Conservation (phyloP, 2,888 invertebrate species). For the Pachycephus smyrnensis region DNA sequence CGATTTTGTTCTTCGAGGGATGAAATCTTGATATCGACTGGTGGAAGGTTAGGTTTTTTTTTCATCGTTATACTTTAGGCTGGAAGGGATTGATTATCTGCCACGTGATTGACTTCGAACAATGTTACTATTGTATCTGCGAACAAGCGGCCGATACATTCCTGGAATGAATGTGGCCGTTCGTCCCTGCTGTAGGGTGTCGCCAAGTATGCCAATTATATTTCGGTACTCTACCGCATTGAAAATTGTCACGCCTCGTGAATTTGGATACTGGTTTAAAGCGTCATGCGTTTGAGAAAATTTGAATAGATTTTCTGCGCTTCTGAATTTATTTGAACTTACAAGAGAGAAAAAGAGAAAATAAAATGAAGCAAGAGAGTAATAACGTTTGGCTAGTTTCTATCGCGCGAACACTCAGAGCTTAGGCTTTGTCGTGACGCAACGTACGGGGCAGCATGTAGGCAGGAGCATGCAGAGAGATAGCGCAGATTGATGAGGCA, state of each 20-base stretch:
- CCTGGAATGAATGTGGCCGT: background rate
- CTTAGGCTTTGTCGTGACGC: too few relatives aligned
- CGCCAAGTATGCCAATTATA: background rate
- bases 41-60: background rate
- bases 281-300: background rate
- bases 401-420: background rate
- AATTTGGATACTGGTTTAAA: background rate
- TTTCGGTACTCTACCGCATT: background rate
- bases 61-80: too few relatives aligned
- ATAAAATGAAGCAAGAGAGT: background rate
- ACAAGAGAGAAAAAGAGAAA: background rate
- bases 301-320: background rate
- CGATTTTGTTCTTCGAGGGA: background rate
- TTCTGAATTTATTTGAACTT: background rate
- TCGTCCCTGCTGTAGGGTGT: background rate
- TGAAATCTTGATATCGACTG: background rate
- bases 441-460: too few relatives aligned
- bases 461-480: slow-evolving; percentile 12
- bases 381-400: background rate
- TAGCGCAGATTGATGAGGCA: slow-evolving; percentile 45
- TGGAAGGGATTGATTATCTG: background rate
- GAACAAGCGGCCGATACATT: background rate
- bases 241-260: background rate
- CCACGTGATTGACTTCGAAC: background rate
- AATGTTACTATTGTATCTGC: too few relatives aligned